Conservation (phyloP, 2,888 invertebrate genomes). For the Melolontha melolontha region DNA sequence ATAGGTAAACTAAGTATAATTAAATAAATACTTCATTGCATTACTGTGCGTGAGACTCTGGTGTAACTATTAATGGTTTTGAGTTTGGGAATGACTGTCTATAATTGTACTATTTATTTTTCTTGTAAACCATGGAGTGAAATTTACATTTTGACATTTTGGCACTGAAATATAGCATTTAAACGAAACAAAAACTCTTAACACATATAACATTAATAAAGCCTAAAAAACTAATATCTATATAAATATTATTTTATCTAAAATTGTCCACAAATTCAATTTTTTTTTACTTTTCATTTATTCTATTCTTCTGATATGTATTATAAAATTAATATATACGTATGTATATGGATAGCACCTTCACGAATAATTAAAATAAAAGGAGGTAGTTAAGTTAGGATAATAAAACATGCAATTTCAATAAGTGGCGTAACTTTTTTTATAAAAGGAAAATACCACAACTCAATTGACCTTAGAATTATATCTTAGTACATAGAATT, state of each 20-base stretch:
- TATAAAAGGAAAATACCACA: neutral
- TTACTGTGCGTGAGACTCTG: conserved; percentile 16
- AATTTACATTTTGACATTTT: conserved; percentile 17
- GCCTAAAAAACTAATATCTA: conserved; percentile 20
- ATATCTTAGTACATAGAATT: neutral
- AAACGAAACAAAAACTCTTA: conserved; percentile 8
- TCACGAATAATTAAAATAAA: conserved; percentile 17
- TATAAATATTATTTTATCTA: neutral
- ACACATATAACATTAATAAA: conserved; percentile 29
- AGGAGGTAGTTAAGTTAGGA: conserved; percentile 38
- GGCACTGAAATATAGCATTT: conserved; percentile 10
- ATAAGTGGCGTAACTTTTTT: no score
- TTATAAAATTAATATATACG: conserved; percentile 30
- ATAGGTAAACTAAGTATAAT: conserved; percentile 22
- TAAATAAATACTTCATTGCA: conserved; percentile 33
- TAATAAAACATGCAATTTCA: neutral
- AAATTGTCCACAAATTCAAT: conserved; percentile 17
- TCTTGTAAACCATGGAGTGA: conserved; percentile 1
- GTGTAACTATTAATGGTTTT: conserved; percentile 16
- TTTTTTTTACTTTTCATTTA: conserved; percentile 4
- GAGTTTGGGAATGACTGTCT: conserved; percentile 38
- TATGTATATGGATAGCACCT: conserved; percentile 36
- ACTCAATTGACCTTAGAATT: neutral
- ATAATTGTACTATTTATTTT: conserved; percentile 30
- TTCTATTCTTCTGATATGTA: conserved; percentile 26